Base-by-base conservation (phyloP, 1,140 invertebrate genomes). In the Zaprionus gabonicus region DNA sequence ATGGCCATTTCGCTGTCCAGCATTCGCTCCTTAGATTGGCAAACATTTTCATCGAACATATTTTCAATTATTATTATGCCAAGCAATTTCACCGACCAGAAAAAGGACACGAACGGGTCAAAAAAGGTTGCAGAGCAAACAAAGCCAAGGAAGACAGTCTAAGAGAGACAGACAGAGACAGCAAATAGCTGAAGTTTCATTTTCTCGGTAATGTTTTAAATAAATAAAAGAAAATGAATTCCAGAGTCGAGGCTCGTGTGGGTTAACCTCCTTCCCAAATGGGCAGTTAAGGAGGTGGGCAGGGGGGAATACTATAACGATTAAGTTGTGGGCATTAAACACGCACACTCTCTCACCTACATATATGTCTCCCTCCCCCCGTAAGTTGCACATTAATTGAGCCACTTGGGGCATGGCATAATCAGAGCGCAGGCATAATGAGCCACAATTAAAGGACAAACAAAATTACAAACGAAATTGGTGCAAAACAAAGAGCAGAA, bases 381-480 rank as follows among this genome's bases (percentile, higher is more conserved):
- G 1, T 2, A 6, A 28, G 56, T 15, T 70, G 73, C 69, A 76
- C 84, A 90, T 88, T 88, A 81, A 88, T 88, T 79, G 85, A 88
- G 84, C 85, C 84, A 88, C 84, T 88, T 88, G 86, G 85, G 81
- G 71, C 75, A 76, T 57, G 64, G 76, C 69, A 81, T 86, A 86
- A 86, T 86, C 82, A 86, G 60, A 51, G 83, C 76, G 76, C 81
- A 88, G 85, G 81, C 85, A 88, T 88, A 88, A 88, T 88, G 85
- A 84, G 84, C 78, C 34, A 73, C 84, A 88, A 88, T 88, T 88
- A 88, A 84, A 90, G 84, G 85, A 90, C 84, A 88, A 88, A 88
- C 81, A 88, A 84, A 88, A 88, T 90, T 88, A 90, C 81, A 79
- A 81, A 51, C 46, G 46, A 51, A 51, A 51, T 51, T 51, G 46